Percentiles rank a stretch among this genome's conserved stretches.
These are phyloP conservation scores for Hemibagrus guttatus DNA, from an alignment of 2,797 vertebrate genomes.

Conservation along the genomic window DNA sequence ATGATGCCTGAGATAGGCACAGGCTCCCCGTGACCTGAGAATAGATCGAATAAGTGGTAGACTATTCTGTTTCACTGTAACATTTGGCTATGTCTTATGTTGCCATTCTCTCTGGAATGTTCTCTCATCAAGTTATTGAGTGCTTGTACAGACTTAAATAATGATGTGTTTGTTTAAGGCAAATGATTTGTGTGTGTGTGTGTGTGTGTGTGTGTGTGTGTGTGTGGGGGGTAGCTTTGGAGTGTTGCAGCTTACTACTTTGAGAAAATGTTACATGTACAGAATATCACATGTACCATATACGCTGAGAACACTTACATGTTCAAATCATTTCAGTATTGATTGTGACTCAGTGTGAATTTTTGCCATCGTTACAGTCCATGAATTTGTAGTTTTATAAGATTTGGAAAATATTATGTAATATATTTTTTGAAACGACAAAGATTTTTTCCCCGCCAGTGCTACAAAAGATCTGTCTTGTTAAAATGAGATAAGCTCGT, in stretches of 20 bases:
- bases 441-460: background rate
- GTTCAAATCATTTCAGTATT: background rate
- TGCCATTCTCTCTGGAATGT: slow-evolving; percentile 12
- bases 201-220: background rate
- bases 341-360: background rate
- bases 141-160: slow-evolving; percentile 8
- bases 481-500: background rate
- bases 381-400: too few species aligned
- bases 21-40: too few species aligned
- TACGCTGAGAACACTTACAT: background rate
- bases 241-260: background rate
- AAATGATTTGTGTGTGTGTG: background rate
- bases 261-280: background rate
- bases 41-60: too few species aligned
- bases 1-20: too few species aligned
- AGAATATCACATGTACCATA: background rate
- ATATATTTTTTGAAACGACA: background rate
- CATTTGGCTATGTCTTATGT: background rate
- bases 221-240: background rate
- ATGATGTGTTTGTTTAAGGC: background rate
- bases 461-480: background rate
- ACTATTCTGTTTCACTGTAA: background rate
- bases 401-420: background rate
- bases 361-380: background rate
- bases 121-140: slow-evolving; percentile 14